A percentile compares a stretch with the other conserved stretches of the same genome.
phyloP scores from a whole-genome alignment of 2,797 vertebrate genomes.

The Myotis daubentonii region DNA sequence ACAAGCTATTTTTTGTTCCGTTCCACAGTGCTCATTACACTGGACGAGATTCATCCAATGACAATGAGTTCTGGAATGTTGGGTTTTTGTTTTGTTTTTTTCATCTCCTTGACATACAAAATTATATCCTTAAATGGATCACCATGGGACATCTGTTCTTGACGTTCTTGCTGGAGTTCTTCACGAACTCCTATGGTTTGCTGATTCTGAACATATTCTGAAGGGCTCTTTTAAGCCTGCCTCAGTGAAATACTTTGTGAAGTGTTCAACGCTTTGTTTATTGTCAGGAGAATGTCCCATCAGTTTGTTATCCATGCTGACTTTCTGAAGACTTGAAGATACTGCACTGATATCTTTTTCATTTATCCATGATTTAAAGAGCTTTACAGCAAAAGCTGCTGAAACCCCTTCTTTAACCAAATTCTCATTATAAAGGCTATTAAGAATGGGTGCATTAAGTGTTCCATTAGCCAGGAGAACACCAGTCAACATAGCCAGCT shows the following conservation, averaged over 20 bases:
- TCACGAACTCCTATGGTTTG: too few species aligned
- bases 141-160: slow-evolving; percentile 73
- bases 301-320: slow-evolving; percentile 98
- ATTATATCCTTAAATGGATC: slow-evolving; percentile 97
- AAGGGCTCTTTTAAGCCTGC: too few species aligned
- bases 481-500: slow-evolving; percentile 97
- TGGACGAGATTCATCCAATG: slow-evolving; percentile 94
- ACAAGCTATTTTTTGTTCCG: slow-evolving; percentile 98
- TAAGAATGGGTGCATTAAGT: slow-evolving; percentile 95
- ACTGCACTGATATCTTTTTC: slow-evolving; percentile 97
- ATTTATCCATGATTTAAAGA: slow-evolving; percentile 98
- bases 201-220: too few species aligned
- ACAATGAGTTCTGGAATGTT: slow-evolving; percentile 95
- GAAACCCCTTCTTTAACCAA: slow-evolving; percentile 99
- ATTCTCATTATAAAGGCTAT: slow-evolving; percentile 98
- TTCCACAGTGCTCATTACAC: slow-evolving; percentile 79
- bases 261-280: slow-evolving; percentile 97
- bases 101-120: slow-evolving; percentile 94
- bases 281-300: slow-evolving; percentile 99
- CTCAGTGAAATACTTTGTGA: slow-evolving; percentile 78
- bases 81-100: slow-evolving; percentile 89
- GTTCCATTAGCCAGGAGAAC: slow-evolving; percentile 96
- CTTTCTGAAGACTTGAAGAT: slow-evolving; percentile 93
- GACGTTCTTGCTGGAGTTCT: too few species aligned
- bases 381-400: slow-evolving; percentile 96